A percentile compares a stretch with the other conserved stretches of the same genome.
phyloP scores from a whole-genome alignment of 2,888 invertebrate genomes.

The Amphipyra berbera region DNA sequence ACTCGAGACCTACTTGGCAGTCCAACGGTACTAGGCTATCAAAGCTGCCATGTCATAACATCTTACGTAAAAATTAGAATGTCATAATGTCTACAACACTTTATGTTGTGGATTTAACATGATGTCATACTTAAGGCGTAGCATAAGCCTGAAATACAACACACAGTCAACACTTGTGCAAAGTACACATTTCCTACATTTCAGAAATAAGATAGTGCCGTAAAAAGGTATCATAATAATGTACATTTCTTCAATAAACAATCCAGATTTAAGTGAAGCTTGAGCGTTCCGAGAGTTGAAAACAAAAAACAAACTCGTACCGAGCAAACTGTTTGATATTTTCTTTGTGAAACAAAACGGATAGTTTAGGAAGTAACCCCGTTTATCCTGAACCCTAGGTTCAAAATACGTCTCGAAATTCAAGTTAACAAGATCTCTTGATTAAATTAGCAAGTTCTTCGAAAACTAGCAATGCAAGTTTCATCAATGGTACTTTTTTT shows the following conservation, averaged over 20 bases:
- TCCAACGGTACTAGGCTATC: no score
- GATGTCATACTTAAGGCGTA: no score
- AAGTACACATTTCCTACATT: no score
- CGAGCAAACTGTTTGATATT: constrained; percentile 44
- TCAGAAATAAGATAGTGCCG: no score
- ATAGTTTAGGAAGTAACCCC: constrained; percentile 45
- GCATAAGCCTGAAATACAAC: no score
- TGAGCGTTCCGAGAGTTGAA: constrained; percentile 8
- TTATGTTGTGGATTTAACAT: no score
- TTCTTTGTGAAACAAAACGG: constrained; percentile 46
- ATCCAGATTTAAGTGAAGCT: constrained; percentile 33
- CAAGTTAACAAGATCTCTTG: constrained; percentile 8
- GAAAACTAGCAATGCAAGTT: neutral
- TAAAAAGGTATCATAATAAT: constrained; percentile 2
- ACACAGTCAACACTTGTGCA: no score
- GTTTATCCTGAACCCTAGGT: constrained; percentile 25
- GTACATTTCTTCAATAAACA: constrained; percentile 43
- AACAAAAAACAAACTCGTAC: constrained; percentile 32
- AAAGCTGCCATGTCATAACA: no score
- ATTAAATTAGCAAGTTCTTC: constrained; percentile 5
- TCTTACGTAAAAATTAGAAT: no score
- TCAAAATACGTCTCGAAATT: constrained; percentile 18
- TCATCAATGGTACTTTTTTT: no score
- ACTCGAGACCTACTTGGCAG: no score
- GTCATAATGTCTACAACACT: no score